Base-by-base conservation (phyloP, 2,113 vertebrate genomes). In the Phyllopteryx taeniolatus region DNA sequence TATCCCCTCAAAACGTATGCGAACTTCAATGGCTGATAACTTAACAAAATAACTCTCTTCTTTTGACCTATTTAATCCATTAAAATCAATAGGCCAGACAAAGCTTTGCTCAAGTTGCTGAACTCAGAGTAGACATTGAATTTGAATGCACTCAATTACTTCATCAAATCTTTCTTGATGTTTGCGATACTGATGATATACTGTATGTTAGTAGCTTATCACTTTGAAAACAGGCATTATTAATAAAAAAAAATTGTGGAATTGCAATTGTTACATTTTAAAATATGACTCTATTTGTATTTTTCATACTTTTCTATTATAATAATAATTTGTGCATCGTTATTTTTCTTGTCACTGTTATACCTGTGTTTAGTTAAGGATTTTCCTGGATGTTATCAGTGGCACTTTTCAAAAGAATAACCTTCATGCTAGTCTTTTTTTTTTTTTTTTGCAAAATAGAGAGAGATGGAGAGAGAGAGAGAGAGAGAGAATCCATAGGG, bases 401-500 rank as follows among this genome's bases (percentile, higher is more conserved):
- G 27, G 27, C 27, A 27, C 27, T 27, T 27, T 27, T 27, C 27
- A 27, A 27, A 27, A 27, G 27, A 39, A 39, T 39, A 39, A 39
- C 35, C 35, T 39, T 6, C 35, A 5, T 39, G 35, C 35, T 39
- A 1, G 35, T 51, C 14, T 17, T 51, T 51, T 51, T 17, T 15
- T 20, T 27, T 27, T 27, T 27, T 27, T 27, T 27, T 27, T 27
- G 6, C 17, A 13, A 19, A 4, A 51, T 13, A 51, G 47, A 15
- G 47, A 49, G 47, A n/a, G 73, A 51, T 0, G 19, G 70, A 61
- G 68, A 60, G 62, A 53, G 57, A 44, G 61, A 46, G 75, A 44
- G 46, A 27, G 71, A n/a, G 43, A 62, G 35, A 72, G 72, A 69
- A 71, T 43, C 57, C 80, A 77, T 82, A 79, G 73, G 47, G 27